Conservation (phyloP, 2,113 vertebrate genomes). For the Castor canadensis region DNA sequence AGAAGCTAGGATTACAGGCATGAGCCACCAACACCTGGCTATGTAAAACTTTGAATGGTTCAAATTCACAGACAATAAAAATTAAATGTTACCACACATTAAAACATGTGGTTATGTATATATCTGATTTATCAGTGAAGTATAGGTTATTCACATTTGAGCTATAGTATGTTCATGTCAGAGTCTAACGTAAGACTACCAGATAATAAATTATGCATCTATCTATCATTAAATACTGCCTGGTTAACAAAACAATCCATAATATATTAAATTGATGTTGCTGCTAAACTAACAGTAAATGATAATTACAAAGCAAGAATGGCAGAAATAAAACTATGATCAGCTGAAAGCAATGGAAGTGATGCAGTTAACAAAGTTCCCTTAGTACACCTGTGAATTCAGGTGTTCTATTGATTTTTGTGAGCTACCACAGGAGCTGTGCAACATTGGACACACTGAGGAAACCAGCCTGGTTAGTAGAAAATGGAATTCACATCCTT, state of each 20-base stretch:
- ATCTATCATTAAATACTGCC: not conserved
- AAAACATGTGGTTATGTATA: not conserved
- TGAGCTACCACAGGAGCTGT: not conserved
- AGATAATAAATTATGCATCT: not conserved
- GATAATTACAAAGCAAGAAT: not conserved
- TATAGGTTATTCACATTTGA: not conserved
- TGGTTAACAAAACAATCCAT: not conserved
- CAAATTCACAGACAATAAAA: not conserved
- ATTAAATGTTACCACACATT: not conserved
- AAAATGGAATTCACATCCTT: not conserved
- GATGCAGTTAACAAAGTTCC: not conserved
- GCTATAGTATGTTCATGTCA: not conserved
- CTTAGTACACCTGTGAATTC: not conserved
- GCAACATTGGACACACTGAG: not conserved
- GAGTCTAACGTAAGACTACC: not conserved
- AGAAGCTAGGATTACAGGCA: no score
- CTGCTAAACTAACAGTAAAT: not conserved
- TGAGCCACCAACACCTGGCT: no score
- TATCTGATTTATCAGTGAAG: not conserved
- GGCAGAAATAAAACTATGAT: not conserved
- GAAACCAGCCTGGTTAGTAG: not conserved
- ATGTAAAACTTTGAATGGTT: not conserved
- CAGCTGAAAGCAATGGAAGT: not conserved
- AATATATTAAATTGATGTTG: not conserved
- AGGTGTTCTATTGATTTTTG: not conserved